Percentiles rank a stretch among this genome's conserved stretches.
Conservation (phyloP, 2,113 vertebrate species). For the Lepisosteus oculatus region DNA sequence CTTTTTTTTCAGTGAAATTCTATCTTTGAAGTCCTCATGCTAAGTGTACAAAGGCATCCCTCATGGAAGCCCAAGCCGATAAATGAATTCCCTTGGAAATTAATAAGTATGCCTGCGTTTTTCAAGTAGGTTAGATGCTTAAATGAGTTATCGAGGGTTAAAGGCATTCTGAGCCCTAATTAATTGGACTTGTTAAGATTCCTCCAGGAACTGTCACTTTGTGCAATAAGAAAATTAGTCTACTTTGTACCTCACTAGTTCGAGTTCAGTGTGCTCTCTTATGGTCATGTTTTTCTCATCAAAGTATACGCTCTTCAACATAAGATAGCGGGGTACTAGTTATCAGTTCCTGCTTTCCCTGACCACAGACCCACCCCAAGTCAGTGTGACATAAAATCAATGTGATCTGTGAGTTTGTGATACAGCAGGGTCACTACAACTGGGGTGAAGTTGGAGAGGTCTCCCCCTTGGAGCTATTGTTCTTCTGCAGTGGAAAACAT, state of each 20-base stretch:
- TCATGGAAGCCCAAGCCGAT: background rate
- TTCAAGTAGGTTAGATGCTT: conserved; percentile 12
- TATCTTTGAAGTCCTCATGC: conserved; percentile 22
- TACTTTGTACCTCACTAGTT: conserved; percentile 2
- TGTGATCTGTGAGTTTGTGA: conserved; percentile 19
- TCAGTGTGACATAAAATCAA: conserved; percentile 14
- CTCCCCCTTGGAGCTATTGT: conserved; percentile 66
- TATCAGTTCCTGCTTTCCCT: background rate
- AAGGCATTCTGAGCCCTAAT: conserved; percentile 30
- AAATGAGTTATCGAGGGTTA: conserved; percentile 29
- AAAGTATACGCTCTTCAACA: background rate
- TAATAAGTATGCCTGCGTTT: conserved; percentile 19
- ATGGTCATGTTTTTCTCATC: background rate
- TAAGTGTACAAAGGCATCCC: background rate
- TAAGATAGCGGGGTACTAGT: background rate
- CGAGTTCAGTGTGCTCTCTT: background rate
- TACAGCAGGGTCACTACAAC: conserved; percentile 25
- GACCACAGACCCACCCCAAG: conserved; percentile 6
- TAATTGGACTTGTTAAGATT: conserved; percentile 31
- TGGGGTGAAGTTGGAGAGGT: conserved; percentile 42
- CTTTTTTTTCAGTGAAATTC: background rate
- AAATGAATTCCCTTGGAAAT: conserved; percentile 21
- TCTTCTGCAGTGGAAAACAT: conserved; percentile 60
- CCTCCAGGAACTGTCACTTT: conserved; percentile 30
- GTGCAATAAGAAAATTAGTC: conserved; percentile 27